Percentiles rank a stretch among this genome's conserved stretches.
phyloP scores from a whole-genome alignment of 2,888 invertebrate genomes.

The Galerucella calmariensis region DNA sequence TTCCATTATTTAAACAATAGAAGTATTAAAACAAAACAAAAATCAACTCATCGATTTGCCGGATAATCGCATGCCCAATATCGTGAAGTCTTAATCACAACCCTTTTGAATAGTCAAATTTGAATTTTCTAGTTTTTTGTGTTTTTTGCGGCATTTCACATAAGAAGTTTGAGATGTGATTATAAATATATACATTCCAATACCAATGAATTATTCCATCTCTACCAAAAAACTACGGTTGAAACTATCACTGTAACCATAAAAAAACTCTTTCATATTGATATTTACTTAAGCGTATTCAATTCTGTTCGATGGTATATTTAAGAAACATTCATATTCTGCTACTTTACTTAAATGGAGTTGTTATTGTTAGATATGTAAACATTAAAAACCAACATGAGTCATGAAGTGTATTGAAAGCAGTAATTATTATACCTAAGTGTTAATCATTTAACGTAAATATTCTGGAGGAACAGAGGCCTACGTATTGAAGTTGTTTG shows the following conservation, averaged over 20 bases:
- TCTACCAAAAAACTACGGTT: not conserved
- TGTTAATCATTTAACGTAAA: constrained; percentile 17
- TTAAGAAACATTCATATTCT: constrained; percentile 20
- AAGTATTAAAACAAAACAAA: too few species aligned
- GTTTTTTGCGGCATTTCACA: too few species aligned
- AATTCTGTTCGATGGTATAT: constrained; percentile 31
- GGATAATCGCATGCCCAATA: too few species aligned
- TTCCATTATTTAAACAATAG: too few species aligned
- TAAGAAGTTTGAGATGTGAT: too few species aligned
- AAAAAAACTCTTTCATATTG: constrained; percentile 15
- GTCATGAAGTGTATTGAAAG: constrained; percentile 15
- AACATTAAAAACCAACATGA: constrained; percentile 11
- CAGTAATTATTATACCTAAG: constrained; percentile 8
- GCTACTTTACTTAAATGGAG: constrained; percentile 25
- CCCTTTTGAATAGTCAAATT: too few species aligned
- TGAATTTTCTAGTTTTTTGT: too few species aligned
- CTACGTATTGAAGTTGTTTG: not conserved
- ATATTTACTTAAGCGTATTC: constrained; percentile 28
- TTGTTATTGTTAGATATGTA: constrained; percentile 22
- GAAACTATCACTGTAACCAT: too few species aligned
- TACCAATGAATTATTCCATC: not conserved
- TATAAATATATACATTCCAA: too few species aligned
- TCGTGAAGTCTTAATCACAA: too few species aligned
- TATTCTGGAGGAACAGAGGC: not conserved
- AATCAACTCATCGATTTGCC: too few species aligned